Evolutionary conservation across 2,797 vertebrate genomes (phyloP), one percentile per base, ranked within the genome.

Genomic region (Pipistrellus kuhlii): DNA sequence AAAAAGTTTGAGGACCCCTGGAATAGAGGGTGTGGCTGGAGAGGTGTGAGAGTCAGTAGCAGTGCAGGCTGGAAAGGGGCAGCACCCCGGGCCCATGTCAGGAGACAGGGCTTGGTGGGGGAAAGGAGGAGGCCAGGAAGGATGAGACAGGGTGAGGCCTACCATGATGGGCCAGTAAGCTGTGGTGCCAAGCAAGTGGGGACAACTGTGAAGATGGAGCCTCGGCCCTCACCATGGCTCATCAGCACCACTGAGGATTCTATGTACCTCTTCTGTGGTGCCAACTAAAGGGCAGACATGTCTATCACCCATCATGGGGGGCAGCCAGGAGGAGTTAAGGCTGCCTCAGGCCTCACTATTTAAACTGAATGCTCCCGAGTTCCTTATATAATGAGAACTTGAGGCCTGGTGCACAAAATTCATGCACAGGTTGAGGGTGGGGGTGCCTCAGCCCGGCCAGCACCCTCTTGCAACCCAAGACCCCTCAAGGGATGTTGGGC

Each of bases 351-450:
- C 82, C 75, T 88, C 44, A 5, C n/a, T 51, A n/a, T 82, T 18
- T 69, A 20, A 68, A 48, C 0, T 18, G 48, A 83, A 66, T 21
- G n/a, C 15, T 53, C 46, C 32, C 25, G 27, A 15, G 32, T 57
- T 85, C 62, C 76, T 91, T 41, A 81, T 44, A 30, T 8, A 69
- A 64, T 30, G 86, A 62, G 41, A 78, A 27, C 11, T 59, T 27
- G 57, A 59, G 25, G 25, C 25, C 57, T 59, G 25, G 11, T 59
- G 57, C 57, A 59, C 25, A 59, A 59, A 59, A 59, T 59, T 27
- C 57, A 59, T 59, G 25, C 57, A 59, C 11, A 11, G 11, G 5
- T 11, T 5, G 1, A 25, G 23, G 10, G 57, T 20, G 20, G 5
- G 0, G 23, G 57, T 27, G 25, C 25, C 25, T 59, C 57, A 59